These are phyloP conservation scores for Hyppa rectilinea DNA, from an alignment of 2,888 invertebrate species.

Conservation along the genomic window DNA sequence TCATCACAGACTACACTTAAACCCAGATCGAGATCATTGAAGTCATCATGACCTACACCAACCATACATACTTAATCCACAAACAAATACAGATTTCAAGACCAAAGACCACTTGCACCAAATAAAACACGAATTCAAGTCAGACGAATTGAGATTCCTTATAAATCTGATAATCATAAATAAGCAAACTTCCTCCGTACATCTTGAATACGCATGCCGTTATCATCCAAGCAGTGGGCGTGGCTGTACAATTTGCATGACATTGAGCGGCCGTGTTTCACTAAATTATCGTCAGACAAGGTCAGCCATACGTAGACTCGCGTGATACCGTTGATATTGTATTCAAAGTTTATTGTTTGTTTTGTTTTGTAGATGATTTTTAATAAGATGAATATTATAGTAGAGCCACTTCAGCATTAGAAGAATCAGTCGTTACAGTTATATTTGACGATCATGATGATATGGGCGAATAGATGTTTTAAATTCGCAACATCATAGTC, in stretches of 20 bases:
- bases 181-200: conserved; percentile 17
- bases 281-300: conserved; percentile 68
- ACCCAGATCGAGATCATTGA: background rate
- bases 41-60: conserved; percentile 10
- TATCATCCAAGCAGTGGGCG: conserved; percentile 61
- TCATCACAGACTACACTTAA: background rate
- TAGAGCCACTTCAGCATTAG: background rate
- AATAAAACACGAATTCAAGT: background rate
- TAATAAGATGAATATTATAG: conserved; percentile 7
- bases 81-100: background rate
- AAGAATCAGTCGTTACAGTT: background rate
- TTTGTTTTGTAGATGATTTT: conserved; percentile 17
- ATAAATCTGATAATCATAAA: conserved; percentile 11
- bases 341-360: conserved; percentile 55
- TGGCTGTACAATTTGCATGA: conserved; percentile 62
- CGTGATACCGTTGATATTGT: conserved; percentile 48
- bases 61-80: background rate
- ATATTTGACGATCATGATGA: background rate
- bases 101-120: background rate
- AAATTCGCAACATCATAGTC: conserved; percentile 12
- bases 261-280: conserved; percentile 66
- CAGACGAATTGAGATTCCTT: background rate
- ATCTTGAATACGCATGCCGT: conserved; percentile 49
- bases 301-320: conserved; percentile 46
- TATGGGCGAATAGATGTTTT: background rate